Evolutionary conservation across 2,888 invertebrate genomes (phyloP).

Genomic region (Petrolisthes cinctipes): DNA sequence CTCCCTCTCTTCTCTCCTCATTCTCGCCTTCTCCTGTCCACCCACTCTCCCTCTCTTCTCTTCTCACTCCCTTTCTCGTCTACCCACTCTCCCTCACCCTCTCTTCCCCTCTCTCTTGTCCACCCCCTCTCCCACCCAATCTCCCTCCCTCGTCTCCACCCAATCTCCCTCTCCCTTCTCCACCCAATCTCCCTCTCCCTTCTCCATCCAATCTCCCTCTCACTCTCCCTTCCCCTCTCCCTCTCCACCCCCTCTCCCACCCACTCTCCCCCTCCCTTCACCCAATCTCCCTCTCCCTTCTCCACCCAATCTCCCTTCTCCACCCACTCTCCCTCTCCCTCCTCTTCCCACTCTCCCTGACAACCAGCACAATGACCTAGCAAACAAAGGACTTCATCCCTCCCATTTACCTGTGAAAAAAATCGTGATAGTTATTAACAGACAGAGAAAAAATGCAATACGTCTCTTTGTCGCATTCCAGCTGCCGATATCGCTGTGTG

Average conservation of each 20-base stretch:
- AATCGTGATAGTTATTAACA: no score
- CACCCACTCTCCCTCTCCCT: not conserved
- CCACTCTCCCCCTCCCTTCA: not conserved
- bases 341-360: slow-evolving; percentile 3
- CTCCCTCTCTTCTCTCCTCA: not conserved
- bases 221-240: not conserved
- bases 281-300: not conserved
- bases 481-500: not conserved
- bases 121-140: slow-evolving; percentile 13
- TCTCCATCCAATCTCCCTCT: not conserved
- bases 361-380: no score
- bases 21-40: not conserved
- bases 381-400: no score
- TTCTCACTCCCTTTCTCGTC: not conserved
- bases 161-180: slow-evolving; percentile 15
- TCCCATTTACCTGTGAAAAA: no score
- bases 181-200: not conserved
- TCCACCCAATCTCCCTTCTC: slow-evolving; percentile 4
- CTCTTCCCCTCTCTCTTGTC: not conserved
- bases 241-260: slow-evolving; percentile 1
- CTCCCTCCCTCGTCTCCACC: slow-evolving; percentile 6
- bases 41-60: not conserved
- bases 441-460: no score
- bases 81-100: slow-evolving; percentile 1
- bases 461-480: no score